A percentile compares a stretch with the other conserved stretches of the same genome.
phyloP scores from a whole-genome alignment of 2,797 vertebrate genomes.

The Pseudotriccus pelzelni region DNA sequence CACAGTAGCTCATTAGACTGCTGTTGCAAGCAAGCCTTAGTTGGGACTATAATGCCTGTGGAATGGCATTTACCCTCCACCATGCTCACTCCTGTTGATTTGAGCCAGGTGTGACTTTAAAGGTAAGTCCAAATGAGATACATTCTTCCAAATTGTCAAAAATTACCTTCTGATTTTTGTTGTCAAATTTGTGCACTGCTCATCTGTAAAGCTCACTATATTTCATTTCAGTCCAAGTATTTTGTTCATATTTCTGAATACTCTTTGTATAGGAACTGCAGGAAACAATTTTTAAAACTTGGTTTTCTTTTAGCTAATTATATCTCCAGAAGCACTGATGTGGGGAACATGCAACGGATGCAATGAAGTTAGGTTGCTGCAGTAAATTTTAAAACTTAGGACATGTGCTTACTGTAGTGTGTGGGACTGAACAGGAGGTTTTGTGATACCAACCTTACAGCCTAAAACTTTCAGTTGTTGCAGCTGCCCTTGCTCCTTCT shows the following conservation, averaged over 20 bases:
- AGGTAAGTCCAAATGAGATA: slow-evolving; percentile 68
- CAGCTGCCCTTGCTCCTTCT: background rate
- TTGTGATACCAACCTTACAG: background rate
- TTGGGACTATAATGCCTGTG: background rate
- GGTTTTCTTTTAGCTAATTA: background rate
- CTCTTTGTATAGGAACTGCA: background rate
- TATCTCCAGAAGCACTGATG: background rate
- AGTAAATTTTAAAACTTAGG: background rate
- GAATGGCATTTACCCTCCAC: background rate
- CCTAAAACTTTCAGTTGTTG: background rate
- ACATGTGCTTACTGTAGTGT: background rate
- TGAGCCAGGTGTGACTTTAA: slow-evolving; percentile 50
- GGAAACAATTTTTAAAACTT: background rate
- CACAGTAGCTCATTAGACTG: background rate
- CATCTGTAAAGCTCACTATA: background rate
- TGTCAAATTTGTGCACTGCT: background rate
- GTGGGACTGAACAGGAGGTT: background rate
- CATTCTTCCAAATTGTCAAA: background rate
- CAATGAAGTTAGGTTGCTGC: background rate
- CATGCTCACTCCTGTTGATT: background rate
- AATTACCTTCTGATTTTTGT: background rate
- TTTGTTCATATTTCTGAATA: background rate
- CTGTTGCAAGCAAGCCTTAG: background rate
- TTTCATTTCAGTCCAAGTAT: background rate
- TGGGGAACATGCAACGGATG: background rate